phyloP scores from a whole-genome alignment of 2,888 invertebrate species.

The Corbicula japonica region DNA sequence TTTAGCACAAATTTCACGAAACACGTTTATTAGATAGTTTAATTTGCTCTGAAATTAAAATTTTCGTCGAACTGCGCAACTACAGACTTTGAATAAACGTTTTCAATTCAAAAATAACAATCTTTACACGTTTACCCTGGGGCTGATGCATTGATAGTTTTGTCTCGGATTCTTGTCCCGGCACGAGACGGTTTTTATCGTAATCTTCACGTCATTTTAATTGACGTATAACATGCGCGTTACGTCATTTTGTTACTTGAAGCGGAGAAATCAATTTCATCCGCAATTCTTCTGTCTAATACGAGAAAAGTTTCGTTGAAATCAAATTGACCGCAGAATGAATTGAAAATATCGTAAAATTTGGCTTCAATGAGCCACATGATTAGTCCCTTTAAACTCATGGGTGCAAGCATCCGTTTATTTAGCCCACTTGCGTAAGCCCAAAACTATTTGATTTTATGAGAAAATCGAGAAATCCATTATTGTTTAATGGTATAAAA shows the following conservation, averaged over 20 bases:
- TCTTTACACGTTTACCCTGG: neutral
- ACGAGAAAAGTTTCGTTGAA: slow-evolving; percentile 18
- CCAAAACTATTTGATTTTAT: too few species aligned
- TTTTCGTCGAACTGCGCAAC: slow-evolving; percentile 9
- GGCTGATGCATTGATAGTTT: slow-evolving; percentile 11
- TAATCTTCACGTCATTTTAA: slow-evolving; percentile 47
- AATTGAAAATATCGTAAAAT: slow-evolving; percentile 27
- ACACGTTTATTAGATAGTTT: slow-evolving; percentile 47
- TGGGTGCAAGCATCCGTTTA: too few species aligned
- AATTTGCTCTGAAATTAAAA: slow-evolving; percentile 54
- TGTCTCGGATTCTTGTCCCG: slow-evolving; percentile 26
- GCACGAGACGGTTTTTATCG: slow-evolving; percentile 47
- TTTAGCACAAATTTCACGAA: too few species aligned
- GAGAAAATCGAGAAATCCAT: too few species aligned
- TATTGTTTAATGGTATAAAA: too few species aligned
- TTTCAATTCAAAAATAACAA: slow-evolving; percentile 4
- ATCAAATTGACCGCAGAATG: slow-evolving; percentile 40
- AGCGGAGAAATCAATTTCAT: slow-evolving; percentile 45
- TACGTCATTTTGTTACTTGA: slow-evolving; percentile 55
- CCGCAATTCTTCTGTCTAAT: slow-evolving; percentile 41
- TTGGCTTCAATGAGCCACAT: neutral
- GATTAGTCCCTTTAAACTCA: too few species aligned
- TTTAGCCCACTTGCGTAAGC: too few species aligned
- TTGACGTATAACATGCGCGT: slow-evolving; percentile 58
- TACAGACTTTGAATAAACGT: slow-evolving; percentile 7